Evolutionary conservation across 2,888 invertebrate species (phyloP).

Genomic region (Gastrophysa polygoni): DNA sequence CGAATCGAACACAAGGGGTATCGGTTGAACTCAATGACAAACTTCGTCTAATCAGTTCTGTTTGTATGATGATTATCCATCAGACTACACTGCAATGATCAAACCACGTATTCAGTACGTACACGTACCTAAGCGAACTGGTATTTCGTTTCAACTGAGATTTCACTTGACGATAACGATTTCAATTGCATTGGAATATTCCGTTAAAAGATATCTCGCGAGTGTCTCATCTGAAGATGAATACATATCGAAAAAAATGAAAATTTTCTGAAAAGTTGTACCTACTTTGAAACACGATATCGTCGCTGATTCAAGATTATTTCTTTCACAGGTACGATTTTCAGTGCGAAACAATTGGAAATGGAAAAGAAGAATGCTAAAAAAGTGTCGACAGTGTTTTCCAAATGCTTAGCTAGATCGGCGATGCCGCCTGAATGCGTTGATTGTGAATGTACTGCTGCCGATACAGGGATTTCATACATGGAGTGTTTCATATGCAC

Average conservation of each 20-base stretch:
- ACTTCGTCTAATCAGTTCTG: constrained; percentile 9
- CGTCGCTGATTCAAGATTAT: too few species aligned
- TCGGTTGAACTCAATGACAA: constrained; percentile 1
- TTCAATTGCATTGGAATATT: too few species aligned
- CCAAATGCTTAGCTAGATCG: constrained; percentile 68
- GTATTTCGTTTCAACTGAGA: too few species aligned
- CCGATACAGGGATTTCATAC: constrained; percentile 69
- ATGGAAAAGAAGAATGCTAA: constrained; percentile 64
- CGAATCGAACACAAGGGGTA: not conserved
- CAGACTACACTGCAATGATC: too few species aligned
- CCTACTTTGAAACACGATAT: too few species aligned
- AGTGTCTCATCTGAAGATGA: too few species aligned
- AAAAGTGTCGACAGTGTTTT: constrained; percentile 70
- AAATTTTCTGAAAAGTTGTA: too few species aligned
- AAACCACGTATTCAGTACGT: too few species aligned
- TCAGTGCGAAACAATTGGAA: constrained; percentile 65
- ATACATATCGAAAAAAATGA: too few species aligned
- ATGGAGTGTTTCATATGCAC: constrained; percentile 70
- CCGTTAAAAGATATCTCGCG: too few species aligned
- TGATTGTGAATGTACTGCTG: constrained; percentile 72
- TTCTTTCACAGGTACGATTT: constrained; percentile 62
- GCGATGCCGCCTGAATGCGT: constrained; percentile 67
- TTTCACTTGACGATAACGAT: too few species aligned
- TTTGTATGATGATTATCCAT: not conserved
- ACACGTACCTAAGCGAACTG: too few species aligned